Base-by-base conservation (phyloP, 2,113 vertebrate genomes). In the Nematolebias whitei region DNA sequence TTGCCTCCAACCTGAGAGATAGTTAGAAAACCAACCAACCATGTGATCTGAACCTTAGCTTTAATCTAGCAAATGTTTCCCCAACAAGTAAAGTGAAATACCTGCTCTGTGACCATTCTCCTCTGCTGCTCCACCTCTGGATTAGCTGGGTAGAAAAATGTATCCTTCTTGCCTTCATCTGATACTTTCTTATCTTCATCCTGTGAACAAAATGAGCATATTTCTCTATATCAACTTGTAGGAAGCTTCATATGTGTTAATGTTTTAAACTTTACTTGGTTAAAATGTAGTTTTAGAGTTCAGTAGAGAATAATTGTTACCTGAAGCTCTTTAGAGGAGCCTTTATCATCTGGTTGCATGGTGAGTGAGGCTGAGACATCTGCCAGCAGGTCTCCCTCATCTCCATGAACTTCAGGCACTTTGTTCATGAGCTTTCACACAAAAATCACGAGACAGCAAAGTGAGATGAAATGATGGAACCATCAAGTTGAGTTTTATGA, bases 81-180 rank as follows among this genome's bases (percentile, higher is more conserved):
- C 32, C 32, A 2, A 35, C 26, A 29, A 29, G 7, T 29, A 29
- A 5, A 45, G 43, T n/a, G 5, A 12, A 44, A n/a, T 47, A 94
- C 93, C 92, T 94, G 93, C 74, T 93, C 91, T 11, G 90, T 92
- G 45, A 95, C 91, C 76, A 89, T 75, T 51, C 77, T 91, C 62
- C 89, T 91, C 67, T 92, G 93, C 50, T 71, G 61, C 22, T 91
- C 81, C 24, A 84, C 78, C 50, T 86, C 82, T 23, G 48, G 19
- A 64, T 68, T 38, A 40, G 74, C 63, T 12, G 49, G 48, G 58
- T 7, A 18, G 11, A 61, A 47, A 13, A 38, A 40, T 68, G 56
- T 70, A 49, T 79, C 63, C 38, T 52, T 87, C 68, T 24, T 71
- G 51, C 13, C 76, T 18, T 78, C 66, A 39, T 45, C 26, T 52